Evolutionary conservation across 2,888 invertebrate genomes (phyloP).

Genomic region (Priocnemis perturbator): DNA sequence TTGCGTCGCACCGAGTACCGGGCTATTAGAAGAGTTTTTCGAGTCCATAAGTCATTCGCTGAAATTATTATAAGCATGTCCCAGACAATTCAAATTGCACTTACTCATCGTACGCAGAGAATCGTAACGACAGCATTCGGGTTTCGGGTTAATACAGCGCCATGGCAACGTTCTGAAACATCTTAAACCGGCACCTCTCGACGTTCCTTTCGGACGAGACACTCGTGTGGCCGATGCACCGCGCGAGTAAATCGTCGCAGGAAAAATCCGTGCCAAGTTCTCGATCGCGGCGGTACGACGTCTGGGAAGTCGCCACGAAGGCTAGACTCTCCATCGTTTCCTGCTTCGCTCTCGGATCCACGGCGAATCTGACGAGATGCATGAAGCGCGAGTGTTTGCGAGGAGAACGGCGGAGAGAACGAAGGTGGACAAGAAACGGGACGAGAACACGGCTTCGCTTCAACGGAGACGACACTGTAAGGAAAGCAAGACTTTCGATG

Average conservation of each 20-base stretch:
- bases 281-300: conserved; percentile 21
- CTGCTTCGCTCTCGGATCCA: conserved; percentile 22
- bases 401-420: background rate
- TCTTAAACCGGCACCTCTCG: conserved; percentile 32
- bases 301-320: conserved; percentile 55
- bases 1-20: background rate
- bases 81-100: no score
- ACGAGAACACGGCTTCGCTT: no score
- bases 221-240: conserved; percentile 31
- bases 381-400: conserved; percentile 26
- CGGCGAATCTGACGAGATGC: conserved; percentile 37
- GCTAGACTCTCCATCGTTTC: conserved; percentile 45
- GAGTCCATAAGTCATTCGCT: no score
- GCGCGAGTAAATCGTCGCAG: conserved; percentile 27
- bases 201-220: conserved; percentile 28
- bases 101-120: no score
- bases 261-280: conserved; percentile 42
- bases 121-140: conserved; percentile 13
- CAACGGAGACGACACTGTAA: no score
- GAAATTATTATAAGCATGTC: no score
- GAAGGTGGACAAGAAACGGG: background rate
- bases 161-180: conserved; percentile 26
- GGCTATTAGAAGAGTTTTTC: no score
- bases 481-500: no score
- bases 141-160: conserved; percentile 24